Evolutionary conservation across 2,797 vertebrate genomes (phyloP).

Genomic region (Synaphobranchus kaupii): DNA sequence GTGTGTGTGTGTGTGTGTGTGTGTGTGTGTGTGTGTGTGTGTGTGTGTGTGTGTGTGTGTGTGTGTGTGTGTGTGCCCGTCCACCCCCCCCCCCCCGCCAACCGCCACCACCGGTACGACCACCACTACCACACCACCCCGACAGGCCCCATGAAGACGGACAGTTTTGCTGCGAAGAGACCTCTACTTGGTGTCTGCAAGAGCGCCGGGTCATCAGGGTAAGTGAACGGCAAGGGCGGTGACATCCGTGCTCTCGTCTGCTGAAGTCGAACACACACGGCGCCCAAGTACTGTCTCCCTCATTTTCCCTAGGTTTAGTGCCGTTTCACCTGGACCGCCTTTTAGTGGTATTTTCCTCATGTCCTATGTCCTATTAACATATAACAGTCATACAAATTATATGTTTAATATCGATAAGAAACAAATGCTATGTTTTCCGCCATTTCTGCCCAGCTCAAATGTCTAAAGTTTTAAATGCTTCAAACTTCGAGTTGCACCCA

Average conservation of each 20-base stretch:
- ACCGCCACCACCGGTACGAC: slow-evolving; percentile 34
- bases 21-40: not conserved
- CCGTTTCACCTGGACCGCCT: not conserved
- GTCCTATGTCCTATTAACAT: not conserved
- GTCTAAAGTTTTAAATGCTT: not conserved
- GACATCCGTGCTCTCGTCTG: slow-evolving; percentile 42
- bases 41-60: slow-evolving; percentile 24
- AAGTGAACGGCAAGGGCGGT: slow-evolving; percentile 64
- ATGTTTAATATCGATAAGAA: not conserved
- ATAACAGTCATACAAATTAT: not conserved
- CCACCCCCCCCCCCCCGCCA: slow-evolving; percentile 37
- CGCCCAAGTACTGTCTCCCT: not conserved
- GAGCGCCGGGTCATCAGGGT: slow-evolving; percentile 95
- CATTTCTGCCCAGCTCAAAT: not conserved
- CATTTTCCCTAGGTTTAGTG: not conserved
- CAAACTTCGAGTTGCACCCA: not conserved
- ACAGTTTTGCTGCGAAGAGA: slow-evolving; percentile 92
- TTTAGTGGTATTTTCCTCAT: not conserved
- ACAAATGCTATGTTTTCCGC: not conserved
- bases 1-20: slow-evolving; percentile 40
- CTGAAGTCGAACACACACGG: not conserved
- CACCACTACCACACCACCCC: slow-evolving; percentile 47
- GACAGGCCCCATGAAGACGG: slow-evolving; percentile 85
- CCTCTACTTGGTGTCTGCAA: slow-evolving; percentile 96
- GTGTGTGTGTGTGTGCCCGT: slow-evolving; percentile 41